Evolutionary conservation across 2,888 invertebrate genomes (phyloP).

Genomic region (Zootermopsis nevadensis): DNA sequence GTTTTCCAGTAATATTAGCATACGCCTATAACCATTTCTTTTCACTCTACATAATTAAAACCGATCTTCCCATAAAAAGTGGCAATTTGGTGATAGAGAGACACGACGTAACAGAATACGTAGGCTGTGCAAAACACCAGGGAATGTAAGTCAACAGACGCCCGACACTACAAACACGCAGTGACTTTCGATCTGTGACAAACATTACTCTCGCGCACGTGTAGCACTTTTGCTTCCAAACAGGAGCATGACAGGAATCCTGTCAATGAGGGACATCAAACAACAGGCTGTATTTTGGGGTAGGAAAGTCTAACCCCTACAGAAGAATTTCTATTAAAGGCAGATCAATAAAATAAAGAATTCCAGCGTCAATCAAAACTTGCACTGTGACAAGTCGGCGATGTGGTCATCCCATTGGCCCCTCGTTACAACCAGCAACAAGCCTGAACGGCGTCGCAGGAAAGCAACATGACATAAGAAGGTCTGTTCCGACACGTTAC

Average conservation of each 20-base stretch:
- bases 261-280: background rate
- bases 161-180: too few relatives aligned
- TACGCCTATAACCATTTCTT: too few relatives aligned
- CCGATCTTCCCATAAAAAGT: too few relatives aligned
- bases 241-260: background rate
- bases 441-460: background rate
- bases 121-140: too few relatives aligned
- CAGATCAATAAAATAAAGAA: constrained; percentile 32
- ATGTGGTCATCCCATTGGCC: background rate
- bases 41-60: too few relatives aligned
- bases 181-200: too few relatives aligned
- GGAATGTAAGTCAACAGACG: too few relatives aligned
- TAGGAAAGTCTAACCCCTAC: background rate
- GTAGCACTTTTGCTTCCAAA: background rate
- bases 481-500: too few relatives aligned
- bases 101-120: too few relatives aligned
- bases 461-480: too few relatives aligned
- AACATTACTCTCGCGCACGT: background rate
- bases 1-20: too few relatives aligned
- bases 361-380: constrained; percentile 35
- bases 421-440: background rate
- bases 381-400: background rate
- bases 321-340: constrained; percentile 34
- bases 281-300: background rate
- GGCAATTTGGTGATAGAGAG: too few relatives aligned